Base-by-base conservation (phyloP, 2,113 vertebrate genomes). In the Brachypteracias leptosomus region DNA sequence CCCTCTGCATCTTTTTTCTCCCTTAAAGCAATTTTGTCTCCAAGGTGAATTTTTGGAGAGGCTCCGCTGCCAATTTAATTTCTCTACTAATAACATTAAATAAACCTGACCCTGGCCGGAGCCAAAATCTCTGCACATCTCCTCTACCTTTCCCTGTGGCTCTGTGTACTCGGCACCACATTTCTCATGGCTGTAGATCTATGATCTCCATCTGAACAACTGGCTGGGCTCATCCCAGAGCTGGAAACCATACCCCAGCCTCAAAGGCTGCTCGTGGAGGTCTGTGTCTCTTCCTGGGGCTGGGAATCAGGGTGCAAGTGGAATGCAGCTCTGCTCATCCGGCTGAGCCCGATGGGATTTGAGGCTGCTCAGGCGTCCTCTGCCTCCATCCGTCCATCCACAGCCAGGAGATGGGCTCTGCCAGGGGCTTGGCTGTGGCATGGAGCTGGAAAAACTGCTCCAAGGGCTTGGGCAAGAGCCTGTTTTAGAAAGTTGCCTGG, bases 401-500 rank as follows among this genome's bases (percentile, higher is more conserved):
- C 51, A 38, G 80, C 33, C 3, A 4, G 54, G 73, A 66, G 63
- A 40, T 11, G 38, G 72, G 47, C 11, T 90, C 85, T 94, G 93
- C 68, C 93, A 82, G 84, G 36, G 73, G 67, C 51, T 83, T 6
- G 1, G n/a, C 78, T 51, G 71, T 42, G 42, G 22, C 0, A 0
- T 8, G 20, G 80, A 96, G 91, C 86, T 2, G 70, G 59, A 94
- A 97, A 97, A 90, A 7, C 85, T 63, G 66, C 95, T 98, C 92
- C 11, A 33, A 97, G 91, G 7, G 1, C 81, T 96, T 92, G 96
- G 96, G 96, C 90, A 94, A 89, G 82, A 83, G 93, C 35, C 52
- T 92, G 66, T 61, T 87, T 73, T 25, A 95, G 86, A 94, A 91
- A 96, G 85, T 85, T 92, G 68, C 94, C 85, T 95, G 96, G 92